Conservation (phyloP, 2,888 invertebrate species). For the Cantharis nigra region DNA sequence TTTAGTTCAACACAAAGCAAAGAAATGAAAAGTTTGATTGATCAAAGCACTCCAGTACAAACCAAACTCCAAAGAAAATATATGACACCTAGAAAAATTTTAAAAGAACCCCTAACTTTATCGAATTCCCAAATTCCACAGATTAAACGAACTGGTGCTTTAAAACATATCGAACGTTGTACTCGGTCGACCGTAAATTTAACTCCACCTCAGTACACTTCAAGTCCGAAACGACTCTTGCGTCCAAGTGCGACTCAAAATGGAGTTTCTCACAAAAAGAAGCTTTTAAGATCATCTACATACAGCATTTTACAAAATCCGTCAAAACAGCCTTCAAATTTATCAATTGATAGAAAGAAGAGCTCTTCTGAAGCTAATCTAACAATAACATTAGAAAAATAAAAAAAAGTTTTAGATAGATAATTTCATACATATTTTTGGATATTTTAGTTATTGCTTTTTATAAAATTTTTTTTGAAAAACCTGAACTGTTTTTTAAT, state of each 20-base stretch:
- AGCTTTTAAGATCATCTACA: not conserved
- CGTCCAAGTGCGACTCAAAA: not conserved
- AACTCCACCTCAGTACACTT: not conserved
- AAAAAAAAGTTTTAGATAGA: no score
- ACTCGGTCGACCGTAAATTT: not conserved
- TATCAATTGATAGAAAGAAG: not conserved
- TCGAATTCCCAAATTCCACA: not conserved
- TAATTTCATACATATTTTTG: no score
- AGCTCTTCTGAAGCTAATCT: not conserved
- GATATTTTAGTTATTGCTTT: no score
- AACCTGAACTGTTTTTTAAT: no score
- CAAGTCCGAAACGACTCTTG: not conserved
- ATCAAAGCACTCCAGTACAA: not conserved
- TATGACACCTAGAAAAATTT: not conserved
- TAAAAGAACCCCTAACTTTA: not conserved
- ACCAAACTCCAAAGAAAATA: not conserved
- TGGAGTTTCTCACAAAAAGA: not conserved
- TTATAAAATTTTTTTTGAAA: no score
- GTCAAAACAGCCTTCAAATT: not conserved
- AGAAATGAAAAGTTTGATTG: no score
- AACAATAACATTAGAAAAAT: not conserved
- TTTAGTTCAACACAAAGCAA: no score
- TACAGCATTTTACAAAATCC: not conserved
- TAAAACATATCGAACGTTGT: not conserved
- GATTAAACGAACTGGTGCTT: no score